A percentile compares a stretch with the other conserved stretches of the same genome.
Conservation (phyloP, 2,888 invertebrate species). For the Podabrus alpinus region DNA sequence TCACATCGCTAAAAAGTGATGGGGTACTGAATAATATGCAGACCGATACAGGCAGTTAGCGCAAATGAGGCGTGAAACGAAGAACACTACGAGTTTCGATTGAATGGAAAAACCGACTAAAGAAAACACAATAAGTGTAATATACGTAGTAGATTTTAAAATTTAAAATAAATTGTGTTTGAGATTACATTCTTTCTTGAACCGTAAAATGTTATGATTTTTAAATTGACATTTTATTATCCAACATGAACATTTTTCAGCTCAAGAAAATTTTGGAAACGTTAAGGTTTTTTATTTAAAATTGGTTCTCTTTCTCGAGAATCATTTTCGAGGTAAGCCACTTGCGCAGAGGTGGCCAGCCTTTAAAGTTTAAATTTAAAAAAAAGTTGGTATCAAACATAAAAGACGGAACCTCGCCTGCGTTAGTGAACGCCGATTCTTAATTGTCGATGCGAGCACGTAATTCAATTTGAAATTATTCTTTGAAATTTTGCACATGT, state of each 20-base stretch:
- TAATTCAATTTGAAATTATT: background rate
- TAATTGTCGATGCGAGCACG: background rate
- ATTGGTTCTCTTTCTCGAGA: no score
- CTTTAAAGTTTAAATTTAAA: no score
- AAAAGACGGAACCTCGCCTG: no score
- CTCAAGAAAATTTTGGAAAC: no score
- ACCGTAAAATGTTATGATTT: background rate
- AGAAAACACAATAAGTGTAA: background rate
- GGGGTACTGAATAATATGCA: background rate
- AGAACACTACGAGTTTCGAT: slow-evolving; percentile 10
- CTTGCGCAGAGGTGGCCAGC: no score
- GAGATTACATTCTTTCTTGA: background rate
- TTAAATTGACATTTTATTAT: background rate
- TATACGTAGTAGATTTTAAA: background rate
- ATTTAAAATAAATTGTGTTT: background rate
- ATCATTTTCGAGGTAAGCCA: no score
- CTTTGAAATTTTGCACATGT: background rate
- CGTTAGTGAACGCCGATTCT: no score
- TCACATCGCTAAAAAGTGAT: background rate
- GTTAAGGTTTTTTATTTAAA: no score
- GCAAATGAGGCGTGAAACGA: slow-evolving; percentile 17
- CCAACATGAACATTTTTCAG: no score
- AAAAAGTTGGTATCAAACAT: no score
- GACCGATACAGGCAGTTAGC: slow-evolving; percentile 8
- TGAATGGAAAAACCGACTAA: background rate